Percentiles rank a stretch among this genome's conserved stretches.
Evolutionary conservation across 1,140 invertebrate genomes (phyloP).

Genomic region (Drosophila pectinifera): DNA sequence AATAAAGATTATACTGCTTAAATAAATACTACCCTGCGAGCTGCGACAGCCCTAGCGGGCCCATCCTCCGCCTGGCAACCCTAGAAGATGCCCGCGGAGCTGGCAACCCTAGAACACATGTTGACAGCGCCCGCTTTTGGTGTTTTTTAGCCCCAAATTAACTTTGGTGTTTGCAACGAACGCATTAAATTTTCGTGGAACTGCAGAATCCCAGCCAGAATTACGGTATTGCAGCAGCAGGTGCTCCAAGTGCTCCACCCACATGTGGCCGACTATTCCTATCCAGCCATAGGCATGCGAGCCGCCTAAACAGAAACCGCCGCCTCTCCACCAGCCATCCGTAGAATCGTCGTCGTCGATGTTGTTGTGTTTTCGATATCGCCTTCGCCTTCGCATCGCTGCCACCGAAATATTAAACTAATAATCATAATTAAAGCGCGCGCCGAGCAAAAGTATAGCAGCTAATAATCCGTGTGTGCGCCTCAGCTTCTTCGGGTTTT

Average conservation of each 20-base stretch:
- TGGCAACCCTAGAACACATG: slow-evolving; percentile 67
- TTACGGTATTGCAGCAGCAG: slow-evolving; percentile 7
- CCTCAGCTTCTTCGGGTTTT: slow-evolving; percentile 16
- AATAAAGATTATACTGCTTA: too few relatives aligned
- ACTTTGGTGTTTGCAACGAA: slow-evolving; percentile 76
- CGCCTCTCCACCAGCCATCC: slow-evolving; percentile 14
- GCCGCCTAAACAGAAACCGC: slow-evolving; percentile 33
- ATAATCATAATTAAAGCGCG: slow-evolving; percentile 27
- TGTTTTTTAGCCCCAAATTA: slow-evolving; percentile 67
- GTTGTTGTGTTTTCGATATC: slow-evolving; percentile 33
- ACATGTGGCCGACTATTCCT: slow-evolving; percentile 30
- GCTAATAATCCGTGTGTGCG: slow-evolving; percentile 20
- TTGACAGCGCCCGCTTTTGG: slow-evolving; percentile 60
- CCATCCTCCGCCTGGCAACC: not conserved
- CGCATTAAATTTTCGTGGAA: slow-evolving; percentile 77
- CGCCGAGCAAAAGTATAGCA: slow-evolving; percentile 8
- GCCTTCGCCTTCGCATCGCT: slow-evolving; percentile 15
- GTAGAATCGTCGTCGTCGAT: slow-evolving; percentile 8
- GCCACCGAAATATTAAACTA: slow-evolving; percentile 34
- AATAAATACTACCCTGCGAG: not conserved
- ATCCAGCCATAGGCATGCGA: slow-evolving; percentile 37
- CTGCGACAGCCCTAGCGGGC: too few relatives aligned
- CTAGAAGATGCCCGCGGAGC: not conserved
- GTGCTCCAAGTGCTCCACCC: slow-evolving; percentile 10
- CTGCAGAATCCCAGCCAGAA: slow-evolving; percentile 25